Conservation (phyloP, 2,113 vertebrate genomes). For the Psophia crepitans region DNA sequence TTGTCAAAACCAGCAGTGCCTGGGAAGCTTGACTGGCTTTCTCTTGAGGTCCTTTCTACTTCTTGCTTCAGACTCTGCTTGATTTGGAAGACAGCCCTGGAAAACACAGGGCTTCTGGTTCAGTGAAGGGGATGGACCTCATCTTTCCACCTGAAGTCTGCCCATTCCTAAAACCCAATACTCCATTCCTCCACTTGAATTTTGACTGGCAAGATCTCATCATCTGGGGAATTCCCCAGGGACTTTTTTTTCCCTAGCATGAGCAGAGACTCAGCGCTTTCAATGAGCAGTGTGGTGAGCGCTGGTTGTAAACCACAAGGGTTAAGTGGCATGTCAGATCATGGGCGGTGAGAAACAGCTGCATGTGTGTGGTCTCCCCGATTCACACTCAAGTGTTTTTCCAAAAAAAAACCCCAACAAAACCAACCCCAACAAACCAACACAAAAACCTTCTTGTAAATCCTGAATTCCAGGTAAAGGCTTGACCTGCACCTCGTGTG, state of each 20-base stretch:
- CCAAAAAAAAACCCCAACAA: background rate
- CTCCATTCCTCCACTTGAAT: background rate
- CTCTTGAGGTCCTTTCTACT: background rate
- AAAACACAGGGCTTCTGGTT: background rate
- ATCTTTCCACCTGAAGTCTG: background rate
- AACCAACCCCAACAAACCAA: background rate
- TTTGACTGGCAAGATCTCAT: background rate
- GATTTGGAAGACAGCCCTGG: background rate
- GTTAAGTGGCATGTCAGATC: conserved; percentile 21
- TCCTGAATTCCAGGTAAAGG: conserved; percentile 40
- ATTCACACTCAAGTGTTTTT: conserved; percentile 1
- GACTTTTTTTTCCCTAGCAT: background rate
- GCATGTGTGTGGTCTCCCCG: conserved; percentile 27
- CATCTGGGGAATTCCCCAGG: conserved; percentile 31
- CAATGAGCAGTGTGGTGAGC: background rate
- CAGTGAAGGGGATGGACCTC: background rate
- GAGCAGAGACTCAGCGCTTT: background rate
- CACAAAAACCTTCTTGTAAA: background rate
- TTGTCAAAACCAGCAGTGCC: background rate
- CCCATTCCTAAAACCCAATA: background rate
- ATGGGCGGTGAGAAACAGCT: background rate
- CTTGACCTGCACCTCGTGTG: background rate
- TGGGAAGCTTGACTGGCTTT: background rate
- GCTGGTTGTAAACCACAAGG: background rate
- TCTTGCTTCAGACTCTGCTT: background rate